Percentiles rank a stretch among this genome's conserved stretches.
These are phyloP conservation scores for Anoplolepis gracilipes DNA, from an alignment of 1,140 invertebrate genomes.

Conservation along the genomic window DNA sequence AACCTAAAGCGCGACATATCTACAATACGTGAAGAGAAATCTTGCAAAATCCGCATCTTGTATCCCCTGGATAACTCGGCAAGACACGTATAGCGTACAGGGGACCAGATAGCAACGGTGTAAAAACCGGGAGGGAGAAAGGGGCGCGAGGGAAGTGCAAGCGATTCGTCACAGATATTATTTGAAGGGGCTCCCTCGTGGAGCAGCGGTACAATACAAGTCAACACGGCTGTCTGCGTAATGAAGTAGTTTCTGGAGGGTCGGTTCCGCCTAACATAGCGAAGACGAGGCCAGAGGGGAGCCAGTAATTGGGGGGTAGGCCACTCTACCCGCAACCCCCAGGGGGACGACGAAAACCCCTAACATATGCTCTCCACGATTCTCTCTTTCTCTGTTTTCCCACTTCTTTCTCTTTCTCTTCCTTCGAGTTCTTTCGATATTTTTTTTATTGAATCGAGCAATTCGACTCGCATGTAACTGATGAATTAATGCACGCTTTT, in stretches of 20 bases:
- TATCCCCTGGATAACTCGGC: background rate
- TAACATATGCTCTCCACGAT: constrained; percentile 82
- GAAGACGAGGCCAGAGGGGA: constrained; percentile 75
- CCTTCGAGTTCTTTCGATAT: background rate
- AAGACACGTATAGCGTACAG: background rate
- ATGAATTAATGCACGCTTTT: constrained; percentile 75
- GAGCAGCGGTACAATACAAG: constrained; percentile 84
- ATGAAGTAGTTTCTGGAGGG: constrained; percentile 85
- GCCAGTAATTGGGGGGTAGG: constrained; percentile 85
- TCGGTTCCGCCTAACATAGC: constrained; percentile 73
- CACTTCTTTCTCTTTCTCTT: background rate
- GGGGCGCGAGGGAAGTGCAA: constrained; percentile 73
- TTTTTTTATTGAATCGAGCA: constrained; percentile 61
- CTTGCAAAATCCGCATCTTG: background rate
- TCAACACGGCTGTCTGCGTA: constrained; percentile 86
- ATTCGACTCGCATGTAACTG: constrained; percentile 82
- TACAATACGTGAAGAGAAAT: background rate
- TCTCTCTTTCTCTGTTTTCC: constrained; percentile 17
- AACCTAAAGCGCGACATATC: background rate
- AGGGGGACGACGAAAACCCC: constrained; percentile 78
- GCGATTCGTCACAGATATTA: constrained; percentile 86
- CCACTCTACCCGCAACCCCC: constrained; percentile 82
- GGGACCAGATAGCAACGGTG: constrained; percentile 55
- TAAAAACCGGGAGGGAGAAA: constrained; percentile 59
- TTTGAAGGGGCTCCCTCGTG: constrained; percentile 81